Conservation (phyloP, 2,888 invertebrate species). For the Gibbula magus region DNA sequence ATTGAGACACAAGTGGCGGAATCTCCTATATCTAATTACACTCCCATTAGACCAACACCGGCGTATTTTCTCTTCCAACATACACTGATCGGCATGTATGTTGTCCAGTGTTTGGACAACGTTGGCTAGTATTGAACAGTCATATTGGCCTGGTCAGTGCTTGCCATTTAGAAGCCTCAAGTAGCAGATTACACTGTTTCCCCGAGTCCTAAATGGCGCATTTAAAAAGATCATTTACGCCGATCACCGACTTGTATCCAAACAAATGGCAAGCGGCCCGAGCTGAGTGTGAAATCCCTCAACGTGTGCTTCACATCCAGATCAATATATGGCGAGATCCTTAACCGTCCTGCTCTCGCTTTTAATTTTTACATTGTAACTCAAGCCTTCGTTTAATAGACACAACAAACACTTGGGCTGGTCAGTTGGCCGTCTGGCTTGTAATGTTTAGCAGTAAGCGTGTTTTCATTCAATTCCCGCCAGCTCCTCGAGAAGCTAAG, state of each 20-base stretch:
- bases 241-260: slow-evolving; percentile 1
- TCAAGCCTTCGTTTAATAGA: slow-evolving; percentile 28
- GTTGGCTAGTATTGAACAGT: background rate
- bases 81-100: background rate
- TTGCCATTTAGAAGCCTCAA: background rate
- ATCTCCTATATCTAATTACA: slow-evolving; percentile 6
- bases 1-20: background rate
- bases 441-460: slow-evolving; percentile 15
- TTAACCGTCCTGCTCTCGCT: slow-evolving; percentile 1
- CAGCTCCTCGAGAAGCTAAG: slow-evolving; percentile 10
- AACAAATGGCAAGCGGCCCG: slow-evolving; percentile 5
- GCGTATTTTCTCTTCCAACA: background rate
- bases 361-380: slow-evolving; percentile 27
- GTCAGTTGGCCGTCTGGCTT: background rate
- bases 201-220: slow-evolving; percentile 1
- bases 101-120: background rate
- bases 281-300: slow-evolving; percentile 4
- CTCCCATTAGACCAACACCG: background rate
- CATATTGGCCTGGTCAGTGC: background rate
- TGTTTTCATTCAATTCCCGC: slow-evolving; percentile 31
- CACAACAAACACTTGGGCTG: slow-evolving; percentile 23
- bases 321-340: slow-evolving; percentile 19
- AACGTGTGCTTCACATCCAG: background rate
- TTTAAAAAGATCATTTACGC: slow-evolving; percentile 18
- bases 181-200: slow-evolving; percentile 1